These are phyloP conservation scores for Platanista minor DNA, from an alignment of 2,113 vertebrate genomes.

Conservation along the genomic window DNA sequence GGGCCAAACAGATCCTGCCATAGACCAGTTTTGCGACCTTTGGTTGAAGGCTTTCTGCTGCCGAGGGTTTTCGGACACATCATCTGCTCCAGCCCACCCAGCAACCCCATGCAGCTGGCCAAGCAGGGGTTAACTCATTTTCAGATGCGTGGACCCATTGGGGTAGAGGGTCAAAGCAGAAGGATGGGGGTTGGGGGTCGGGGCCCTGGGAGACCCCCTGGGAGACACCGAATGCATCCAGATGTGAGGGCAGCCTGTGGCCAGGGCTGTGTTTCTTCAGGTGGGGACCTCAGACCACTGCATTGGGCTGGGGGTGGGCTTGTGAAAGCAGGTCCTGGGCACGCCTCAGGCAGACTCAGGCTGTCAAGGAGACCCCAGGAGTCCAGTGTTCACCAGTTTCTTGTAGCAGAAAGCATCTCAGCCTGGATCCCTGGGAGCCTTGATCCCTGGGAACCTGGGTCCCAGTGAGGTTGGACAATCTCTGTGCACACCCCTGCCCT, in stretches of 20 bases:
- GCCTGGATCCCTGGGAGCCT: not conserved
- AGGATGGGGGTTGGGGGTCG: not conserved
- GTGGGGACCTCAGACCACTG: not conserved
- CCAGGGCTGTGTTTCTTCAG: not conserved
- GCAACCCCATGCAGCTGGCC: not conserved
- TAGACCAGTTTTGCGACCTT: not conserved
- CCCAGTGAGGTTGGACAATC: not conserved
- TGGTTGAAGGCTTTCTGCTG: not conserved
- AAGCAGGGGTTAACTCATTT: not conserved
- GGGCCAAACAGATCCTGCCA: not conserved
- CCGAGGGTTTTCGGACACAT: not conserved
- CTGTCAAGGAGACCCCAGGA: not conserved
- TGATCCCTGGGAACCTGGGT: accelerated
- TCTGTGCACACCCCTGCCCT: not conserved
- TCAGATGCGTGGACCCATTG: not conserved
- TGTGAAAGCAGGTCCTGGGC: not conserved
- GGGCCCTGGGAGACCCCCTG: not conserved
- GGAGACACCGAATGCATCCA: not conserved
- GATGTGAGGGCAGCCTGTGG: not conserved
- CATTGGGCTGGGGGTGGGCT: accelerated
- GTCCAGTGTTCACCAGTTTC: not conserved
- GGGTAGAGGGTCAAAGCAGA: not conserved
- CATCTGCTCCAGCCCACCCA: not conserved
- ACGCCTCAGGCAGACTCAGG: not conserved
- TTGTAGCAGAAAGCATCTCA: not conserved